Conservation (phyloP, 2,888 invertebrate genomes). For the Drosophila eohydei region DNA sequence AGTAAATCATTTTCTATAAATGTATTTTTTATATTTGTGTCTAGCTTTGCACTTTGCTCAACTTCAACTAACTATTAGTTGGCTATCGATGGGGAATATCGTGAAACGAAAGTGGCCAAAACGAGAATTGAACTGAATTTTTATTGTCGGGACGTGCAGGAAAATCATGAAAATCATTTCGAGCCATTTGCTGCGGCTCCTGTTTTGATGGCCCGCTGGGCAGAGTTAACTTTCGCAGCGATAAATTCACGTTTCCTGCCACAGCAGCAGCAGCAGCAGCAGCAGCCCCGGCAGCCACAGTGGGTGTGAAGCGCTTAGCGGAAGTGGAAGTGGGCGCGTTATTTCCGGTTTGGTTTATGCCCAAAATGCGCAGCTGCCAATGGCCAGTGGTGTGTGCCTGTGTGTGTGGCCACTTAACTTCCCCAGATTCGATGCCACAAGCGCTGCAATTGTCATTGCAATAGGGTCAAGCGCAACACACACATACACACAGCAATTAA, state of each 20-base stretch:
- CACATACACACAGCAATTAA: constrained; percentile 45
- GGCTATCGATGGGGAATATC: constrained; percentile 37
- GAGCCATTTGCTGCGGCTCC: constrained; percentile 27
- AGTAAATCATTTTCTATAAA: constrained; percentile 12
- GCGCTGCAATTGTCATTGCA: constrained; percentile 33
- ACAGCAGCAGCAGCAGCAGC: constrained; percentile 26
- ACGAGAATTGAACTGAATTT: constrained; percentile 51
- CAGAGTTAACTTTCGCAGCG: constrained; percentile 63
- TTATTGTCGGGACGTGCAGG: constrained; percentile 62
- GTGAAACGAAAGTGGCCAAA: constrained; percentile 29
- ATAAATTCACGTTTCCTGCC: constrained; percentile 78
- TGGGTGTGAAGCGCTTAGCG: constrained; percentile 65
- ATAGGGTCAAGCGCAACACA: constrained; percentile 73
- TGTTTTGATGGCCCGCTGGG: constrained; percentile 42
- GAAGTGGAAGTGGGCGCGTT: constrained; percentile 69
- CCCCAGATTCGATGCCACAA: constrained; percentile 38
- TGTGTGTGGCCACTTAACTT: constrained; percentile 35
- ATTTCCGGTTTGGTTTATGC: constrained; percentile 58
- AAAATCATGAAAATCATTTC: constrained; percentile 54
- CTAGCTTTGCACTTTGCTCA: constrained; percentile 46
- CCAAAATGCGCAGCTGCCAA: constrained; percentile 42
- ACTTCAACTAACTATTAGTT: constrained; percentile 42
- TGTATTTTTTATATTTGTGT: not conserved
- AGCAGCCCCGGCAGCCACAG: constrained; percentile 16
- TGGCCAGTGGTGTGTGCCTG: constrained; percentile 4